Base-by-base conservation (phyloP, 2,888 invertebrate genomes). In the Ctenicera cuprea region DNA sequence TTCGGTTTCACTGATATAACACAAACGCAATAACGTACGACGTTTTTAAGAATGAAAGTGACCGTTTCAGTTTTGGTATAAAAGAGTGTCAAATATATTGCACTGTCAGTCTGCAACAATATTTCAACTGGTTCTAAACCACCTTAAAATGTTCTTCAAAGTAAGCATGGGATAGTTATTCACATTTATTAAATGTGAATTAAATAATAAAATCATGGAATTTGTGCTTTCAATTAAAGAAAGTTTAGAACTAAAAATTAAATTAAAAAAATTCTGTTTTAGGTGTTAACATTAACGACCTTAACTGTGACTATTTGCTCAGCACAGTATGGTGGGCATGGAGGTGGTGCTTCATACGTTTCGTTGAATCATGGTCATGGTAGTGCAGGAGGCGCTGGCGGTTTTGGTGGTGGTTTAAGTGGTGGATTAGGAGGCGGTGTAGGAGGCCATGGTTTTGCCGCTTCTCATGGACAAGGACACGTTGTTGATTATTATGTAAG, bases 401-500 rank as follows among this genome's bases (percentile, higher is more conserved):
- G 45, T 22, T 50, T 50, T 4, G 50, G 50, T 4, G 50, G 52
- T 26, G 52, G 52, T 5, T 52, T 52, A 52, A 9, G 52, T 3
- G 54, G 54, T 8, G 54, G 54, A 14, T 4, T 9, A 54, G 22
- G 22, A 0, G 26, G 26, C 7, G 14, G 16, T 14, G 54, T 30
- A 50, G 12, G 5, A 22, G 26, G 22, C 1, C 14, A 14, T 16
- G 50, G 50, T 11, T 50, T 50, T 2, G 52, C 11, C 12, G 50
- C 22, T 26, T 20, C 22, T n/a, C 59, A 59, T 3, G 37, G 20
- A 18, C 59, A 59, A 5, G 38, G 20, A 38, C 59, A 59, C 20
- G 18, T 14, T n/a, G 48, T 65, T 9, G 65, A 65, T 22, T 65
- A 65, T 52, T 20, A 65, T 30, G 54, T 54, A 54, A 54, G 54